These are phyloP conservation scores for Chloebia gouldiae DNA, from an alignment of 2,113 vertebrate genomes.

Conservation along the genomic window DNA sequence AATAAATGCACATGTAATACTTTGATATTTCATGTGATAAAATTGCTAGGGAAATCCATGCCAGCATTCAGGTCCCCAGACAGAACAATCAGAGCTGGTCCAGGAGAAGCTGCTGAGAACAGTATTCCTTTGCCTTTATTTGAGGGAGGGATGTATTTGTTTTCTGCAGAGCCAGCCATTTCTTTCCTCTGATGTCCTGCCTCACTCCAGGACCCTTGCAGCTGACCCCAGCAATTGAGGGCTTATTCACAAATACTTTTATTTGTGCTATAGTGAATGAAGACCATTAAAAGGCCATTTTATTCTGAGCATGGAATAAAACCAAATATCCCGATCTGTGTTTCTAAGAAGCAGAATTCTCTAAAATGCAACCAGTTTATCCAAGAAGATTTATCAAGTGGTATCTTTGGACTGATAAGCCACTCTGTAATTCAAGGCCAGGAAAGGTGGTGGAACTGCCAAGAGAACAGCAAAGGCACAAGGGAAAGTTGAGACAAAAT, in stretches of 20 bases:
- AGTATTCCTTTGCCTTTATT: not conserved
- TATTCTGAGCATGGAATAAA: not conserved
- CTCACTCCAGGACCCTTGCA: not conserved
- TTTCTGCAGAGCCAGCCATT: not conserved
- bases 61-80: not conserved
- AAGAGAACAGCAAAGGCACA: not conserved
- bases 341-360: not conserved
- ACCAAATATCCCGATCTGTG: not conserved
- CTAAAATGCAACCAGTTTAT: not conserved
- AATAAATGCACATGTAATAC: slow-evolving; percentile 39
- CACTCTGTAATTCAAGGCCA: not conserved
- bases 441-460: not conserved
- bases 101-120: not conserved
- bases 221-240: not conserved
- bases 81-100: not conserved
- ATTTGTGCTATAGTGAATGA: not conserved
- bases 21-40: slow-evolving; percentile 42
- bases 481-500: not conserved
- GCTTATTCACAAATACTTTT: not conserved
- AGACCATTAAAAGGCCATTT: not conserved
- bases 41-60: slow-evolving; percentile 5
- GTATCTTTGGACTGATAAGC: not conserved
- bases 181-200: not conserved
- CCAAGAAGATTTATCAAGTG: not conserved
- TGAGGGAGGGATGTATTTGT: not conserved